Conservation (phyloP, 2,797 vertebrate species). For the Lemur catta region DNA sequence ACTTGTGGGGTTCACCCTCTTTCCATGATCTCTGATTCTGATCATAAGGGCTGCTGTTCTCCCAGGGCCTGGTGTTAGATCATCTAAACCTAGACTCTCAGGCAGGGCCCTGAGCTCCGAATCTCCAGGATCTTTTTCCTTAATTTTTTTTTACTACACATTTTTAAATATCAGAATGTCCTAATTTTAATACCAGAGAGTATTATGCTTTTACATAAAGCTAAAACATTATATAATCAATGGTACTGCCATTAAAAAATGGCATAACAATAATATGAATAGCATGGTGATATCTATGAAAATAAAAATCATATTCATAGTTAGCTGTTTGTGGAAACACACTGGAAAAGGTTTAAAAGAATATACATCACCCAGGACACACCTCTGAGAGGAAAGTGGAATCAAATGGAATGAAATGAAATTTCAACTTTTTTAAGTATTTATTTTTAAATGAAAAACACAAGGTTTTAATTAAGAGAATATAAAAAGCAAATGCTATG, state of each 20-base stretch:
- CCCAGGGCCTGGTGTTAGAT: background rate
- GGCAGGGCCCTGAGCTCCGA: too few species aligned
- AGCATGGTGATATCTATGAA: background rate
- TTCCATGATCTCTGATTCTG: background rate
- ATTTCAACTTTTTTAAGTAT: background rate
- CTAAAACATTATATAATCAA: background rate
- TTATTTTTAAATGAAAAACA: background rate
- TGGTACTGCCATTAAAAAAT: background rate
- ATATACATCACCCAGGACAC: accelerated
- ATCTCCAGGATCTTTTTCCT: background rate
- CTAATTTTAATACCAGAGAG: background rate
- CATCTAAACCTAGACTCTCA: background rate
- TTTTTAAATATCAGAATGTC: background rate
- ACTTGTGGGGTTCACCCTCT: too few species aligned
- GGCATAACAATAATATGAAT: background rate
- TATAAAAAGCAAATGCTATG: background rate
- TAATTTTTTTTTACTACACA: background rate
- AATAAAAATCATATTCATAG: background rate
- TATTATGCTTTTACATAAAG: background rate
- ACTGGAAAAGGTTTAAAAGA: background rate
- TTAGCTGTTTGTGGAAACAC: background rate
- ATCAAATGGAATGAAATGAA: background rate
- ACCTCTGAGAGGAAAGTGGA: background rate
- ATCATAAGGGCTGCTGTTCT: background rate
- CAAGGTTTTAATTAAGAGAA: background rate